Evolutionary conservation across 2,113 vertebrate species (phyloP).

Genomic region (Fregata magnificens): DNA sequence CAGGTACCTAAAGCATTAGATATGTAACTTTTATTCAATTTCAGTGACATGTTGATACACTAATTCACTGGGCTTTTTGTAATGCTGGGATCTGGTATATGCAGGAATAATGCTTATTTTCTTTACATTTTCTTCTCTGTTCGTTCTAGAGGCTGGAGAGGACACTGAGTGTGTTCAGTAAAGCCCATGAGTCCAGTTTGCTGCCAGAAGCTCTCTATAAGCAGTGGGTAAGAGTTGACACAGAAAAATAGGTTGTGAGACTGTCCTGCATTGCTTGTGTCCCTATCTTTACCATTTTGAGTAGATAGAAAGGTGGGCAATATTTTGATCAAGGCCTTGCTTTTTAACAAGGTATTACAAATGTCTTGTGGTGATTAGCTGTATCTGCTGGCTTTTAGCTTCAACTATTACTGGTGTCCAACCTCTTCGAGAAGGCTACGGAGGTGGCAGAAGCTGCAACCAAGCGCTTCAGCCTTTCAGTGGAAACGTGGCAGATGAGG

Average conservation of each 20-base stretch:
- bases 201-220: slow-evolving; percentile 84
- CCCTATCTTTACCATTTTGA: neutral
- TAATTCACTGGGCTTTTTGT: neutral
- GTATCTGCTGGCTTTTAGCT: slow-evolving; percentile 48
- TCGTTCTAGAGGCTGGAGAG: slow-evolving; percentile 83
- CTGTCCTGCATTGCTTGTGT: neutral
- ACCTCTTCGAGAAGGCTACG: slow-evolving; percentile 66
- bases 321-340: neutral
- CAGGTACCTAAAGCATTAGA: neutral
- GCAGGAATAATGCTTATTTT: neutral
- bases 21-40: neutral
- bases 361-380: neutral
- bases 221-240: slow-evolving; percentile 84
- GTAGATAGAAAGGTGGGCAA: neutral
- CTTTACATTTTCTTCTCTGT: neutral
- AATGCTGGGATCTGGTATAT: neutral
- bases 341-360: neutral
- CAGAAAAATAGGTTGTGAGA: neutral
- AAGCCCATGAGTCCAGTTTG: slow-evolving; percentile 78
- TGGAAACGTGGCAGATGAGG: slow-evolving; percentile 79
- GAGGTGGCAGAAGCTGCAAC: slow-evolving; percentile 78
- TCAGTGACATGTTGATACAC: neutral
- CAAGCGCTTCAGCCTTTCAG: slow-evolving; percentile 72
- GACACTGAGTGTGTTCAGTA: slow-evolving; percentile 76
- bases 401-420: slow-evolving; percentile 69